A percentile compares a stretch with the other conserved stretches of the same genome.
phyloP scores from a whole-genome alignment of 2,797 vertebrate species.

The Phrynocephalus guinanensis region DNA sequence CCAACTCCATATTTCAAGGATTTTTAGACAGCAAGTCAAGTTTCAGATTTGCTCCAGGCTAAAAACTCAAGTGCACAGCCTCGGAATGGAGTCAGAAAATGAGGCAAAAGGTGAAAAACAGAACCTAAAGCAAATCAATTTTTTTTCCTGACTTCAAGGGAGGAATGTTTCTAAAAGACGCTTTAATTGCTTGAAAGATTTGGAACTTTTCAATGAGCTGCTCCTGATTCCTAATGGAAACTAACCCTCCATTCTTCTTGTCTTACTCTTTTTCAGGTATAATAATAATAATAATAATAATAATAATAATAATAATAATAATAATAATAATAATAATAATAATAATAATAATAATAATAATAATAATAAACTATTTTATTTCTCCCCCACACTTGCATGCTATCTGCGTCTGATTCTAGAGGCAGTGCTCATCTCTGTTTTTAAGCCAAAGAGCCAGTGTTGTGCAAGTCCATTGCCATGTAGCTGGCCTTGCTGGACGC shows the following conservation, averaged over 20 bases:
- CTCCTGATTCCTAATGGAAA: background rate
- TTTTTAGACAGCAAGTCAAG: conserved; percentile 67
- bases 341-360: too few relatives aligned
- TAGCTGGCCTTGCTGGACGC: too few relatives aligned
- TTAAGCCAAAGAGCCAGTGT: too few relatives aligned
- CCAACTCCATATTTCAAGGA: conserved; percentile 58
- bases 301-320: too few relatives aligned
- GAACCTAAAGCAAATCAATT: conserved; percentile 54
- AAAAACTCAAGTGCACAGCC: conserved; percentile 73
- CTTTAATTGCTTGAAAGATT: background rate
- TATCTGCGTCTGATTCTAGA: too few relatives aligned
- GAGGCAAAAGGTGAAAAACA: background rate
- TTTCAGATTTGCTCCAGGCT: conserved; percentile 73
- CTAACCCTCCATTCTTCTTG: background rate
- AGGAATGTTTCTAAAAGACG: background rate
- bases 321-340: too few relatives aligned
- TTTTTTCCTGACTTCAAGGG: conserved; percentile 45
- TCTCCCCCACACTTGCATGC: too few relatives aligned
- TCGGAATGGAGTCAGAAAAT: conserved; percentile 58
- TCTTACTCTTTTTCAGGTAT: background rate
- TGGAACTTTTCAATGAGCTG: background rate
- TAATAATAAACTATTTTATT: too few relatives aligned
- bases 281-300: too few relatives aligned
- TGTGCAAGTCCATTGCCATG: too few relatives aligned
- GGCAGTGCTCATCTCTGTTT: too few relatives aligned